Conservation (phyloP, 2,888 invertebrate genomes). For the Stenotaenia linearis region DNA sequence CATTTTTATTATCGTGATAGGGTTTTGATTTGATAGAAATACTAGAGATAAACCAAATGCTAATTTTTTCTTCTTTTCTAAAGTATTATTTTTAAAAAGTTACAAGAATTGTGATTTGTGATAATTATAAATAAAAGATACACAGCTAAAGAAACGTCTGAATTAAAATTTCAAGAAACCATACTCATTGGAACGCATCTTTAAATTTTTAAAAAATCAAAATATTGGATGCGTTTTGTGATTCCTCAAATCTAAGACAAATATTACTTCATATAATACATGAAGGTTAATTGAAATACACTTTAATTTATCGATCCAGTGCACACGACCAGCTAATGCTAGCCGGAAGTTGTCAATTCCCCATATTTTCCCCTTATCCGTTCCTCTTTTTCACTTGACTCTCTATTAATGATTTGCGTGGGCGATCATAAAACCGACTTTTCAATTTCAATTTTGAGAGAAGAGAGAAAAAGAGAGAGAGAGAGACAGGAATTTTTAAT, state of each 20-base stretch:
- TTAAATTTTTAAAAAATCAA: too few relatives aligned
- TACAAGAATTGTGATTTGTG: too few relatives aligned
- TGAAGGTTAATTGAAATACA: not conserved
- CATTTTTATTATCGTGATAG: not conserved
- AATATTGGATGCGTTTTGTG: too few relatives aligned
- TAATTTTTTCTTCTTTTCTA: too few relatives aligned
- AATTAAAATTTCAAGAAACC: too few relatives aligned
- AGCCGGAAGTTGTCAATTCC: conserved; percentile 17
- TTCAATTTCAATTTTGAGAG: conserved; percentile 21
- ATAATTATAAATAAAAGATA: too few relatives aligned
- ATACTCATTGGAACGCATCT: too few relatives aligned
- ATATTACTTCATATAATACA: not conserved
- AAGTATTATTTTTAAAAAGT: too few relatives aligned
- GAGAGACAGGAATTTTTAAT: conserved; percentile 24
- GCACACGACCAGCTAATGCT: not conserved
- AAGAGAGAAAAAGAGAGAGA: too few relatives aligned
- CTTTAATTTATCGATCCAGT: conserved; percentile 4
- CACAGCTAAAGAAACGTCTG: too few relatives aligned
- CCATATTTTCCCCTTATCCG: conserved; percentile 6
- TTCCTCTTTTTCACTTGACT: not conserved
- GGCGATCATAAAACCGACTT: conserved; percentile 21
- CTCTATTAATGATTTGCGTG: conserved; percentile 12
- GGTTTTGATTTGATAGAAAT: not conserved
- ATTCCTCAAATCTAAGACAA: too few relatives aligned
- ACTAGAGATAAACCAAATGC: too few relatives aligned